Conservation (phyloP, 1,140 invertebrate species). For the Ditylenchus dipsaci region DNA sequence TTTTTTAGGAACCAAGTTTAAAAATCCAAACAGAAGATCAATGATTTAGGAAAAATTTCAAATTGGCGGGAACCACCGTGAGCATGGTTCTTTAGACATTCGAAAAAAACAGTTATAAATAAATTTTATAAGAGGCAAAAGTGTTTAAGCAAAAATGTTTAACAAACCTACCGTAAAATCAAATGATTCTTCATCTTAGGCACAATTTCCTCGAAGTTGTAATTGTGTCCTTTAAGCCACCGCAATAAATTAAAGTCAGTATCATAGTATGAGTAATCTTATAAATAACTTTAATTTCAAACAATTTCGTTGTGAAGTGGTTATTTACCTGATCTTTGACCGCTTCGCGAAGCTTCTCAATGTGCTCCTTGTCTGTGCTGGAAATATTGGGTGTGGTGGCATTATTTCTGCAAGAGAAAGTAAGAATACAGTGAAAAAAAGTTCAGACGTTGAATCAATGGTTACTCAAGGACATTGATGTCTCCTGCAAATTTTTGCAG, state of each 20-base stretch:
- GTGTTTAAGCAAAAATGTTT: slow-evolving; percentile 5
- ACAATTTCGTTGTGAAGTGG: neutral
- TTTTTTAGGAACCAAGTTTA: no score
- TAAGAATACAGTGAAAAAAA: no score
- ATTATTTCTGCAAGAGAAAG: neutral
- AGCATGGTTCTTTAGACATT: no score
- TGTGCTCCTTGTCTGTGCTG: slow-evolving; percentile 7
- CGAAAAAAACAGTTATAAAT: no score
- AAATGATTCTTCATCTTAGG: slow-evolving; percentile 42
- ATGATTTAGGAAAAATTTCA: no score
- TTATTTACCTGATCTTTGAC: slow-evolving; percentile 18
- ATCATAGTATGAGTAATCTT: slow-evolving; percentile 55
- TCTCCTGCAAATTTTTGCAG: no score
- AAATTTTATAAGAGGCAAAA: slow-evolving; percentile 26
- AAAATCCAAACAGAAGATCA: no score
- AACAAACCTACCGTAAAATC: slow-evolving; percentile 1
- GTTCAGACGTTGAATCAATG: no score
- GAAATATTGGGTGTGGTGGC: neutral
- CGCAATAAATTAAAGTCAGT: slow-evolving; percentile 57
- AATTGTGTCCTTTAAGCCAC: slow-evolving; percentile 56
- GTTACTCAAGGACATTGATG: no score
- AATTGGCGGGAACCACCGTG: no score
- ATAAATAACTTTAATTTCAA: neutral
- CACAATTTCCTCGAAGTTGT: slow-evolving; percentile 51
- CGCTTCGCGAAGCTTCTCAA: slow-evolving; percentile 7